phyloP scores from a whole-genome alignment of 1,140 invertebrate genomes.

The Drosophila sechellia region DNA sequence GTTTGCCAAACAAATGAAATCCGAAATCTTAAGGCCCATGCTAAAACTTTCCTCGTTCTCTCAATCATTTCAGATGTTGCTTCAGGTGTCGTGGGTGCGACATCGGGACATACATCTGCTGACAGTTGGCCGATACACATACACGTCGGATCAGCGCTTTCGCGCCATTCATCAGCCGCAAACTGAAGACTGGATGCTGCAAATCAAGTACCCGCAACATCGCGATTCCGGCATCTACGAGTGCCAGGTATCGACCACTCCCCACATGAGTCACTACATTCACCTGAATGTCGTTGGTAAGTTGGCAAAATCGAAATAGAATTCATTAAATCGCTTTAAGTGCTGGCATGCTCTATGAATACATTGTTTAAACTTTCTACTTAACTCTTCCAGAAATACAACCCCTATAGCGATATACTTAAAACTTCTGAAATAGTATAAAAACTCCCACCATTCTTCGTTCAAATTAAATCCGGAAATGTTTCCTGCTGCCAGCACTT shows the following conservation, averaged over 20 bases:
- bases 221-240: slow-evolving; percentile 94
- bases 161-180: slow-evolving; percentile 92
- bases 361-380: no score
- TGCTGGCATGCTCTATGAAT: no score
- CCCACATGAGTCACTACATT: slow-evolving; percentile 94
- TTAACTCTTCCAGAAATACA: no score
- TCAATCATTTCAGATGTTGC: slow-evolving; percentile 87
- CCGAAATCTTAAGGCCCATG: slow-evolving; percentile 17
- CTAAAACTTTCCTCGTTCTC: neutral
- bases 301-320: slow-evolving; percentile 79
- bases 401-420: no score
- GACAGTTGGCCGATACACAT: slow-evolving; percentile 95
- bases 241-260: slow-evolving; percentile 95
- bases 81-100: slow-evolving; percentile 95
- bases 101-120: slow-evolving; percentile 94
- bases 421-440: no score
- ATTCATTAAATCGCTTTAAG: no score
- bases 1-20: slow-evolving; percentile 68
- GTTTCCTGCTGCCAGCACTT: neutral
- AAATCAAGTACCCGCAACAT: slow-evolving; percentile 93
- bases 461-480: neutral
- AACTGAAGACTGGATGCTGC: slow-evolving; percentile 94
- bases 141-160: slow-evolving; percentile 95
- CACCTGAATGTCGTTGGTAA: slow-evolving; percentile 94
- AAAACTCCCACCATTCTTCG: no score